A percentile compares a stretch with the other conserved stretches of the same genome.
phyloP scores from a whole-genome alignment of 2,797 vertebrate species.

The Dendrocincla fuliginosa region DNA sequence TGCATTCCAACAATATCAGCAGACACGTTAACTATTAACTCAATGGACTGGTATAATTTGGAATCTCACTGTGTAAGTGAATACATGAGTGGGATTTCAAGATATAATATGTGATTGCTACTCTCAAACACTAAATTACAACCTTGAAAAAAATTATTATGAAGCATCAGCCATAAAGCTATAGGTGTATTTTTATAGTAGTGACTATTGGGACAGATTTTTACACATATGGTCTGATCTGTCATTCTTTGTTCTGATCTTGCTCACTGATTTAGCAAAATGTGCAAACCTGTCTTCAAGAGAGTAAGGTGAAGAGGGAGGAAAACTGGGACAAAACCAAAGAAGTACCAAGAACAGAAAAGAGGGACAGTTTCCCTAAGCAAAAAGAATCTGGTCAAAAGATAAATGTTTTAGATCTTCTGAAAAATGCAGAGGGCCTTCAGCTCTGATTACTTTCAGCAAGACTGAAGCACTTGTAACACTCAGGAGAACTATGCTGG shows the following conservation, averaged over 20 bases:
- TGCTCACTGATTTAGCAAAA: background rate
- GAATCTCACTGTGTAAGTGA: background rate
- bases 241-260: background rate
- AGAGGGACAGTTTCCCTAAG: background rate
- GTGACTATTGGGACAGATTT: background rate
- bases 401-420: slow-evolving; percentile 17
- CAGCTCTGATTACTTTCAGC: slow-evolving; percentile 1
- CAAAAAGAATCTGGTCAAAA: background rate
- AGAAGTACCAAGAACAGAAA: background rate
- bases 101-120: background rate
- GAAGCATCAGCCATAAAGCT: background rate
- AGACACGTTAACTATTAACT: background rate
- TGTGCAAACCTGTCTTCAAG: background rate
- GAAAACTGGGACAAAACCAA: background rate
- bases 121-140: background rate
- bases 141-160: background rate
- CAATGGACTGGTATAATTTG: background rate
- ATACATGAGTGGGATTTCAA: background rate
- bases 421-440: slow-evolving; percentile 36
- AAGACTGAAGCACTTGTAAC: background rate
- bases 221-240: background rate
- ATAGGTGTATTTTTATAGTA: background rate
- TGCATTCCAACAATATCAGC: background rate
- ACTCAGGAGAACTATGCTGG: background rate
- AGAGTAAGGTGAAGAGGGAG: background rate